phyloP scores from a whole-genome alignment of 2,888 invertebrate species.

The Lamproptera curius region DNA sequence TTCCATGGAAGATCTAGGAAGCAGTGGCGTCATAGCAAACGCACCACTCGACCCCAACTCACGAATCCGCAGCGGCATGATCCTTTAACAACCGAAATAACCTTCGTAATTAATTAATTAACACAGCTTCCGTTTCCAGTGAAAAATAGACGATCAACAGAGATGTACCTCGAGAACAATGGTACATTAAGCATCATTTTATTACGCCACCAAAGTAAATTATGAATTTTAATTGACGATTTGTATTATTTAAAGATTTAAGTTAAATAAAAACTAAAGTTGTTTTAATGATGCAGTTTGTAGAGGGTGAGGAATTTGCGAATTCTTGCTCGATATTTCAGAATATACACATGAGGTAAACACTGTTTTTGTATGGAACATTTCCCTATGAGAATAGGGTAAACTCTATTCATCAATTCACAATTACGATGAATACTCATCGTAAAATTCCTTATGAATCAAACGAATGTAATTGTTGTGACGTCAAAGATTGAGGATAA shows the following conservation, averaged over 20 bases:
- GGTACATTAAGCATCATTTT: background rate
- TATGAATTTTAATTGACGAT: too few species aligned
- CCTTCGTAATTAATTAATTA: conserved; percentile 11
- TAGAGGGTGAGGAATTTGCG: background rate
- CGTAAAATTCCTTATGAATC: background rate
- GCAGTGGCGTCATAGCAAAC: conserved; percentile 59
- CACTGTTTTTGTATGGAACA: background rate
- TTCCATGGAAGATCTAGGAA: conserved; percentile 65
- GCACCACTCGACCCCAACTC: conserved; percentile 29
- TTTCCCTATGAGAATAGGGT: background rate
- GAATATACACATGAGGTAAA: background rate
- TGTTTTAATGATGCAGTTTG: background rate
- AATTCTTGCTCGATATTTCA: background rate
- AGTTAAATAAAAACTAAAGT: background rate
- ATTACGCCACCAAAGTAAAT: too few species aligned
- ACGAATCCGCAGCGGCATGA: conserved; percentile 18
- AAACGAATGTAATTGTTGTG: conserved; percentile 3
- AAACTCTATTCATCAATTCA: background rate
- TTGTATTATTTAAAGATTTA: background rate
- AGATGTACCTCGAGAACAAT: background rate
- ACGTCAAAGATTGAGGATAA: conserved; percentile 9
- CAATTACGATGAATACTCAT: background rate
- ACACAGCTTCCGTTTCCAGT: conserved; percentile 8
- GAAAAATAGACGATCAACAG: background rate
- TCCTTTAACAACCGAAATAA: conserved; percentile 7